These are phyloP conservation scores for Buceros bicornis DNA, from an alignment of 2,797 vertebrate genomes.

Conservation along the genomic window DNA sequence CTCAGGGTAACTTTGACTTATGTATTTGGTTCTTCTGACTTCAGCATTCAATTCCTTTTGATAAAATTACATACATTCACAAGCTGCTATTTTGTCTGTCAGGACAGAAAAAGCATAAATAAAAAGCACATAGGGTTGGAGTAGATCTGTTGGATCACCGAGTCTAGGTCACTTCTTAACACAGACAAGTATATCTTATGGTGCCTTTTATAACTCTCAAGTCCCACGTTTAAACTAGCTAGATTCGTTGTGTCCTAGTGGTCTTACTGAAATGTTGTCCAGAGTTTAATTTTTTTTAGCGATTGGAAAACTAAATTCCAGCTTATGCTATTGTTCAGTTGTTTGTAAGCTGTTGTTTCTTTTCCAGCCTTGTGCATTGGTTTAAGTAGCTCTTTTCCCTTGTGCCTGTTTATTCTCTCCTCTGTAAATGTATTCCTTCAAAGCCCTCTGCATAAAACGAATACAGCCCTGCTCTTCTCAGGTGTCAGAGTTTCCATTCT, in stretches of 20 bases:
- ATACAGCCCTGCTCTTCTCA: not conserved
- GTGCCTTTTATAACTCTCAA: not conserved
- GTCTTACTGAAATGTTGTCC: not conserved
- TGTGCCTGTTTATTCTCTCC: not conserved
- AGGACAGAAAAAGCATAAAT: conserved; percentile 7
- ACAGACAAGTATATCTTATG: not conserved
- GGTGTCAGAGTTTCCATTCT: not conserved
- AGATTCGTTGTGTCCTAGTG: not conserved
- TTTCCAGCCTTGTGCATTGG: not conserved
- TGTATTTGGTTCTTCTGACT: conserved; percentile 11
- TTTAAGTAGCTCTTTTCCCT: not conserved
- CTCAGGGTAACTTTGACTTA: conserved; percentile 5
- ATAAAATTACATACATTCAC: not conserved
- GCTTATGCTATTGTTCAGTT: not conserved
- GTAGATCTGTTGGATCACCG: not conserved
- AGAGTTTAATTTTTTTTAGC: not conserved
- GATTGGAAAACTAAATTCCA: not conserved
- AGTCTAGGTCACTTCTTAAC: not conserved
- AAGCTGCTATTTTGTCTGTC: conserved; percentile 29
- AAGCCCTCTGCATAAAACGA: not conserved
- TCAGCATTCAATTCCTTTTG: not conserved
- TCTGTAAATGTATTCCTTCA: not conserved
- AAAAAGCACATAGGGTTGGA: not conserved
- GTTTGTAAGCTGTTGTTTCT: not conserved
- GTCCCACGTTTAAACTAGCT: not conserved